Base-by-base conservation (phyloP, 2,113 vertebrate species). In the Maccullochella peelii region DNA sequence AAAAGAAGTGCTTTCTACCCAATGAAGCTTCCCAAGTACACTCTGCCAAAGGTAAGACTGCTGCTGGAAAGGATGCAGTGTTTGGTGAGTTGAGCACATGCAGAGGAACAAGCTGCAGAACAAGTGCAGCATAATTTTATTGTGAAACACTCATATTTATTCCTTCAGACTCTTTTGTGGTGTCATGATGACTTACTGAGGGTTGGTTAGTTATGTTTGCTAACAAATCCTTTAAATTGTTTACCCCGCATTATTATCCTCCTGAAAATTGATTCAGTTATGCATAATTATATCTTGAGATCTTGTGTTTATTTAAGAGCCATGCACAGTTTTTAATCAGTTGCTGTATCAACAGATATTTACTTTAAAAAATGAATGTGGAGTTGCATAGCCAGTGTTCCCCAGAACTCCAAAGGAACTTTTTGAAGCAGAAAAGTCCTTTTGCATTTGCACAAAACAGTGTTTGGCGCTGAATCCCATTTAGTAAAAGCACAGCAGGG, bases 1-100 rank as follows among this genome's bases (percentile, higher is more conserved):
- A 96, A 95, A 85, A 96, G 97, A 87, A 97, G 95, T 30, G 84
- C 96, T 0, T 98, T 98, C 90, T 93, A 96, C 52, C 97, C 96
- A 8, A 97, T 98, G 97, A 98, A 97, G 93, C 95, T 98, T 63
- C 97, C 97, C 2, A 98, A 98, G 50, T 98, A 98, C 44, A 96
- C 97, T 15, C 88, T 98, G 88, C 97, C 97, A 61, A 98, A 98
- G 97, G 97, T 98, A 96, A 83, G 84, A 66, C 23, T 18, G 54
- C 23, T 18, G 54, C 76, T 66, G 73, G 49, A 61, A 8, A 70
- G 58, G 12, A 52, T 2, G 15, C 25, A 11, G 73, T 10, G 42
- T 79, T 74, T 62, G 21, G 20, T 70, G 54, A 70, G 65, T 55
- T 25, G 70, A 62, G 66, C 65, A 62, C 42, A 69, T 62, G 71